Evolutionary conservation across 2,888 invertebrate species (phyloP), one percentile per base, ranked within the genome.

Genomic region (Ganaspis brasiliensis): DNA sequence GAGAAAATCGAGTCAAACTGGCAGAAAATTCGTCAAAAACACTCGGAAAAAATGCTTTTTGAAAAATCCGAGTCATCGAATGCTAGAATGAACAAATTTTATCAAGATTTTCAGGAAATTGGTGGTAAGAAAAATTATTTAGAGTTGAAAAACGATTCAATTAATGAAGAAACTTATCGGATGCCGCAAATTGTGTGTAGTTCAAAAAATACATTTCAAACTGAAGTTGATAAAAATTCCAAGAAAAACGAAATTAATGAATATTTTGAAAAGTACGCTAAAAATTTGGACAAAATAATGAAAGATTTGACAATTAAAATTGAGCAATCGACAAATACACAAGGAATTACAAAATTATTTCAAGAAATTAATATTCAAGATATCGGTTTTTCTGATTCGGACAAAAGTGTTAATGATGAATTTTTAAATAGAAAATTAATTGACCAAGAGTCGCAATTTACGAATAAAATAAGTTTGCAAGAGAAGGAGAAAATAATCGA

Each of bases 11-110:
- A 67, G 2, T 67, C 63, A 1, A 40, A 24, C 14, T 67, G 63
- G 63, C 40, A 67, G 14, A 67, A 67, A 67, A 2, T 67, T 21
- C 19, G 63, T 8, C 21, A 67, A 67, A 21, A 21, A 45, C 21
- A 21, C 9, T 45, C 21, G 0, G 9, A 37, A 1, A 67, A 45
- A 67, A 8, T 24, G 21, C 6, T 40, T 1, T 14, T 1, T 21
- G 24, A 63, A 5, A 67, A 67, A 67, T 21, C 40, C 1, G 24
- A 14, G 8, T 8, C 21, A 40, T 40, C 3, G 3, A 31, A 31
- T 31, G 2, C 31, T 31, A 2, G 31, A 4, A 31, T 67, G 2
- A 45, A 67, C 14, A 21, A 67, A 40, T 14, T 67, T 5, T 40
- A 14, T 12, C 6, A 67, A 24, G 21, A 21, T 24, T 67, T 67